Evolutionary conservation across 1,140 invertebrate species (phyloP).

Genomic region (Metopolophium dirhodum): DNA sequence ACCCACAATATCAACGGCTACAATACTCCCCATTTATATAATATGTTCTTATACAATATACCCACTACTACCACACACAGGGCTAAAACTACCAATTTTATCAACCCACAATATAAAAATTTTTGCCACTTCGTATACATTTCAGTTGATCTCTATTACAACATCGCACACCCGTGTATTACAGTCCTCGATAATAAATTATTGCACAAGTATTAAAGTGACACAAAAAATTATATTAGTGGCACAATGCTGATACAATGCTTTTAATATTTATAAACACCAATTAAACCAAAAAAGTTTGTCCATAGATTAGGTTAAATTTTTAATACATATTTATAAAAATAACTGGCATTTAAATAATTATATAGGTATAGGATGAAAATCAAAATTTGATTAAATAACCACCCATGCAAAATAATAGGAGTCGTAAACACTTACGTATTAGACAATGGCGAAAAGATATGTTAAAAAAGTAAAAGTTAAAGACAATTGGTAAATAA

Average conservation of each 20-base stretch:
- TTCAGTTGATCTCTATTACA: neutral
- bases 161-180: neutral
- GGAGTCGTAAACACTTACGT: neutral
- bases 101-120: neutral
- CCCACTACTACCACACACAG: neutral
- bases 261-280: neutral
- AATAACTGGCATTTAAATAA: neutral
- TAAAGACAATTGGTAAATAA: neutral
- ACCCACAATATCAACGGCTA: neutral
- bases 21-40: neutral
- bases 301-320: neutral
- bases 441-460: neutral
- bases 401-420: neutral
- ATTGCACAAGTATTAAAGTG: neutral
- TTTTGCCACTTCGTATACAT: neutral
- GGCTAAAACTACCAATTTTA: neutral
- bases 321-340: too few species aligned
- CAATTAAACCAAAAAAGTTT: neutral
- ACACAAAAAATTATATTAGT: neutral
- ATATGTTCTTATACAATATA: neutral
- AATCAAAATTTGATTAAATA: neutral
- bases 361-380: neutral
- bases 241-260: neutral
- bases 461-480: neutral
- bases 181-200: neutral